Percentiles rank a stretch among this genome's conserved stretches.
These are phyloP conservation scores for Ophion costatus DNA, from an alignment of 2,888 invertebrate species.

Conservation along the genomic window DNA sequence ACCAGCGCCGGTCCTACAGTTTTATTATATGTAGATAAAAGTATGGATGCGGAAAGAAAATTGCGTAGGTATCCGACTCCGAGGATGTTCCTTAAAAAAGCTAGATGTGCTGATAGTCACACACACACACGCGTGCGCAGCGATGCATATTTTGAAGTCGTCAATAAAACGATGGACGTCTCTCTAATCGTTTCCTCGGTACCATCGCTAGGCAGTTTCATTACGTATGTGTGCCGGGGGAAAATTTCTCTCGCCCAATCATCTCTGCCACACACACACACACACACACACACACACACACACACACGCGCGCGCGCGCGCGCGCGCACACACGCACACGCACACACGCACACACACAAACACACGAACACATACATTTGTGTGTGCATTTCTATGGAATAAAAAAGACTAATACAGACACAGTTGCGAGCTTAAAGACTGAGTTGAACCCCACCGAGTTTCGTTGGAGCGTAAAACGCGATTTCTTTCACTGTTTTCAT, in stretches of 20 bases:
- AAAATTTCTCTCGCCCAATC: slow-evolving; percentile 22
- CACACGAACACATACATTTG: neutral
- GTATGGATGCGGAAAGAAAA: too few species aligned
- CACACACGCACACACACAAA: neutral
- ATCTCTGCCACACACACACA: too few species aligned
- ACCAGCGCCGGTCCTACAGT: too few species aligned
- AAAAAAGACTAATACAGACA: neutral
- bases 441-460: slow-evolving; percentile 1
- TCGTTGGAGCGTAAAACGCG: slow-evolving; percentile 28
- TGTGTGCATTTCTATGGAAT: neutral
- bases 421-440: slow-evolving; percentile 11
- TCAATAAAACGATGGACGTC: neutral
- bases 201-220: slow-evolving; percentile 16
- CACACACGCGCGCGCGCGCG: too few species aligned
- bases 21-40: too few species aligned
- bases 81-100: too few species aligned
- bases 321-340: neutral
- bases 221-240: neutral
- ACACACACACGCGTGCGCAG: neutral
- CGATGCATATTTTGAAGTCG: slow-evolving; percentile 4
- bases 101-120: too few species aligned
- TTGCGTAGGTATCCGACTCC: too few species aligned
- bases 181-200: slow-evolving; percentile 25
- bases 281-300: neutral
- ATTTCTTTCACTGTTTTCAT: slow-evolving; percentile 39